Conservation (phyloP, 2,888 invertebrate genomes). For the Oligia strigilis region DNA sequence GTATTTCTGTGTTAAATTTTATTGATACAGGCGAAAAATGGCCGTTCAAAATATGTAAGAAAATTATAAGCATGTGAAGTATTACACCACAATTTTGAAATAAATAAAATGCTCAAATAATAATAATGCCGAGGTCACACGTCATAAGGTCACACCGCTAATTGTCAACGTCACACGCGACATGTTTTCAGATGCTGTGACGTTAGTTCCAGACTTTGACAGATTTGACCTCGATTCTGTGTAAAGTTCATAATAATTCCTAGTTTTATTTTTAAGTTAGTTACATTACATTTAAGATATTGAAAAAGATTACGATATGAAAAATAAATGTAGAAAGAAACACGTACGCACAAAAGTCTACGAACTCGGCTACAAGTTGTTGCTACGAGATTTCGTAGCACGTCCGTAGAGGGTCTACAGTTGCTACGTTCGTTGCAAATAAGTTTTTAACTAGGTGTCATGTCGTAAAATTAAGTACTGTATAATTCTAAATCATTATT, state of each 20-base stretch:
- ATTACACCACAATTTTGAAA: constrained; percentile 61
- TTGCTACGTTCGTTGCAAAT: constrained; percentile 2
- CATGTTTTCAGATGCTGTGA: constrained; percentile 49
- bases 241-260: constrained; percentile 2
- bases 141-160: constrained; percentile 47
- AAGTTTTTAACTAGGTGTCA: neutral
- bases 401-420: constrained; percentile 55
- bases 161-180: constrained; percentile 48
- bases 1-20: constrained; percentile 41
- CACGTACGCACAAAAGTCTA: neutral
- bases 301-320: neutral
- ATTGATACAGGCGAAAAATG: constrained; percentile 33
- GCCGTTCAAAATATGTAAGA: constrained; percentile 16
- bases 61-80: constrained; percentile 7
- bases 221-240: constrained; percentile 49
- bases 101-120: constrained; percentile 28
- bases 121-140: constrained; percentile 45
- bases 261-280: neutral
- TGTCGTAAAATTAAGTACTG: neutral
- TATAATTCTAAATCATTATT: neutral
- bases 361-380: constrained; percentile 11
- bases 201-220: constrained; percentile 50
- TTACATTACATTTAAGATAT: neutral
- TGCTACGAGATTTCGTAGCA: constrained; percentile 61
- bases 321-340: neutral